Evolutionary conservation across 1,140 invertebrate species (phyloP), one percentile per base, ranked within the genome.

Genomic region (Leptinotarsa texana): DNA sequence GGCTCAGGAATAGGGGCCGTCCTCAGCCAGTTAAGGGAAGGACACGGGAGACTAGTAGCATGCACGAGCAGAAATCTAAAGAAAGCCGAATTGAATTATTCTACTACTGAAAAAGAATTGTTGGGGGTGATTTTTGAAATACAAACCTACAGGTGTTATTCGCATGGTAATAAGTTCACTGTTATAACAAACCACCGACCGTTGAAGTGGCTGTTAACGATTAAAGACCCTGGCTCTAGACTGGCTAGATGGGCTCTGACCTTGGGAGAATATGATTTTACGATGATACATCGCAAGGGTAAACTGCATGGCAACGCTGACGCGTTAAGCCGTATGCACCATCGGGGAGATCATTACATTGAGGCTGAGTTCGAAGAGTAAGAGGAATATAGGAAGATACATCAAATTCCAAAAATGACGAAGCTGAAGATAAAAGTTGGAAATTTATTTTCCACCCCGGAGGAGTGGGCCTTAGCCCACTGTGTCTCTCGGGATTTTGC

Each of bases 1-100:
- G 77, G 83, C 73, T 73, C 74, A 15, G 78, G 72, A 13, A 42
- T 75, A 68, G 51, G 78, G 74, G 49, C 73, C 33, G 17, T 70
- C 17, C 47, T 75, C 47, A 72, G 15, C 2, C 78, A 79, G 69
- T 66, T 18, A 17, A 5, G n/a, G 15, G 4, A 24, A 5, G 49
- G 47, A 4, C 2, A 65, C 1, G 51, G 69, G 13, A 15, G 3
- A 47, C 71, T 65, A 3, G 49, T 74, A 63, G 63, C 75, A n/a
- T 73, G 8, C 24, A 42, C 66, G 4, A 27, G 13, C 13, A 51
- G 72, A 27, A 67, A 13, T 24, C 42, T 76, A 15, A 74, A 74
- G 18, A 57, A 63, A 17, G 18, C 24, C 24, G 62, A 77, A 63
- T 21, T 62, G 8, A 69, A 74, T 57, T 69, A 74, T 42, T 61